phyloP scores from a whole-genome alignment of 2,797 vertebrate species.

The Alauda arvensis region DNA sequence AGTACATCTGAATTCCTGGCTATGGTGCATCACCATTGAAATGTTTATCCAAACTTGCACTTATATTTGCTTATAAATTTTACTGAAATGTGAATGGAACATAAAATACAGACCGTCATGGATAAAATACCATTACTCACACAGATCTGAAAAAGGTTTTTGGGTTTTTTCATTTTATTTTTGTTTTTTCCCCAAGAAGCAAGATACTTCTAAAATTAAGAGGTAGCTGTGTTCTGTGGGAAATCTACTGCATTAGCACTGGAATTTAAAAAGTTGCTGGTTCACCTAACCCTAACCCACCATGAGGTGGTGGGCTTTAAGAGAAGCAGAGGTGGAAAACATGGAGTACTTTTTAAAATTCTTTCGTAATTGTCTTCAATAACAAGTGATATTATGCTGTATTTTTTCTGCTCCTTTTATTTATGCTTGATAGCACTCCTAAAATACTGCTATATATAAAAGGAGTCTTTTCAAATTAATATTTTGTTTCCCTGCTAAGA shows the following conservation, averaged over 20 bases:
- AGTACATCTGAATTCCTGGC: not conserved
- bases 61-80: not conserved
- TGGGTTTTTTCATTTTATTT: not conserved
- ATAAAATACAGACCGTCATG: not conserved
- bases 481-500: not conserved
- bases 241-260: not conserved
- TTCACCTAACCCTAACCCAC: not conserved
- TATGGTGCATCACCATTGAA: not conserved
- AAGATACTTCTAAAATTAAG: not conserved
- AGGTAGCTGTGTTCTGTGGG: not conserved
- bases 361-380: not conserved
- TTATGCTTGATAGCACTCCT: not conserved
- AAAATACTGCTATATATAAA: not conserved
- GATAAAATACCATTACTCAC: not conserved
- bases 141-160: not conserved
- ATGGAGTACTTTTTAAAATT: not conserved
- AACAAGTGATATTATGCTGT: not conserved
- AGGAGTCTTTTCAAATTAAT: not conserved
- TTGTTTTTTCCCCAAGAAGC: not conserved
- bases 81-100: not conserved
- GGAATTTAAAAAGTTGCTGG: not conserved
- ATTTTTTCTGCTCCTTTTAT: not conserved
- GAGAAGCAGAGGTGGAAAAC: not conserved
- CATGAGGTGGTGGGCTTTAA: not conserved
- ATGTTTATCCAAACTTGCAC: not conserved